phyloP scores from a whole-genome alignment of 2,888 invertebrate genomes.

The Seira ritae region DNA sequence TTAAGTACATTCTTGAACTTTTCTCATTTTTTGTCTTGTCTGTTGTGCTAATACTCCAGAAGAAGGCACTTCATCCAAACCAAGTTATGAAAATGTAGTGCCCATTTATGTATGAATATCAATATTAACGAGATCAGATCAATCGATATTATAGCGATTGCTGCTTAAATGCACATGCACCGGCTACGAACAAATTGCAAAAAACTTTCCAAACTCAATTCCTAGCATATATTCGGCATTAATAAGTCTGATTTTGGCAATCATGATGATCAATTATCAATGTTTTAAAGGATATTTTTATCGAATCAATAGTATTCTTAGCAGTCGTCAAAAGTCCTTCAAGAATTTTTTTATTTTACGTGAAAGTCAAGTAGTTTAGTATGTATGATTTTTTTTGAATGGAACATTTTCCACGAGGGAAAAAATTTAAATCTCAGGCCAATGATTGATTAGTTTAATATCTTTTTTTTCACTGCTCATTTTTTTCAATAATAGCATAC shows the following conservation, averaged over 20 bases:
- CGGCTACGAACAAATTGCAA: background rate
- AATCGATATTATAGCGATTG: background rate
- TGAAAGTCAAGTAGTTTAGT: too few species aligned
- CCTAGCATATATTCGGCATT: constrained; percentile 22
- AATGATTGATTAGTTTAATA: constrained; percentile 60
- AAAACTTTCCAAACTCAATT: constrained; percentile 18
- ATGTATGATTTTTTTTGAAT: background rate
- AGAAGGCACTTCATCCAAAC: constrained; percentile 25
- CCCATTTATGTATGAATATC: background rate
- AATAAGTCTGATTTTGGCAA: constrained; percentile 62
- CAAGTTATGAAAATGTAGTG: constrained; percentile 30
- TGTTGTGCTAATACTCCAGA: background rate
- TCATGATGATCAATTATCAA: constrained; percentile 32
- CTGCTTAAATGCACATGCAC: background rate
- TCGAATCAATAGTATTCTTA: constrained; percentile 5
- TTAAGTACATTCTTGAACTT: constrained; percentile 5
- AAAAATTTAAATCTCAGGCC: constrained; percentile 64
- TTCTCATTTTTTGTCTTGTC: constrained; percentile 1
- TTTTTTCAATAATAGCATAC: constrained; percentile 51
- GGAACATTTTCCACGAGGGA: background rate
- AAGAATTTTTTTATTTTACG: constrained; percentile 32
- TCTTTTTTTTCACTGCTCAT: constrained; percentile 54
- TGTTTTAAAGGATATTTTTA: constrained; percentile 25
- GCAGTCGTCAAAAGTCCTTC: constrained; percentile 63
- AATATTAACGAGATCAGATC: constrained; percentile 18